These are phyloP conservation scores for Hydrozoanthus tunicans DNA, from an alignment of 64 coral and sea anemone species.

Conservation along the genomic window DNA sequence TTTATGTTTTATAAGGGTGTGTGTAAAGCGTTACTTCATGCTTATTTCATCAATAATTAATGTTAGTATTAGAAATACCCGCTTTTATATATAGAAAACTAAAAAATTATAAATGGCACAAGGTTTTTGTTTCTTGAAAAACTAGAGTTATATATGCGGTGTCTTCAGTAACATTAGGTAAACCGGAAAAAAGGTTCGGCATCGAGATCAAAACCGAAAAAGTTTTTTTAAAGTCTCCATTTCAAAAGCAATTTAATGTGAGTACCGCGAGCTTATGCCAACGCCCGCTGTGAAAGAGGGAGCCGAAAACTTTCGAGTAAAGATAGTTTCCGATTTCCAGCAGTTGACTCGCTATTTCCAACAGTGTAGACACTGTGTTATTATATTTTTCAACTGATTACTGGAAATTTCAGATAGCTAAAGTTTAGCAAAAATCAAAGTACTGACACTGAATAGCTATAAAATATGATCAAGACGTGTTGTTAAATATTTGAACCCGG, in stretches of 20 bases:
- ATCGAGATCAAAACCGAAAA: neutral
- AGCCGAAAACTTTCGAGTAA: constrained; percentile 20
- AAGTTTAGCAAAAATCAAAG: neutral
- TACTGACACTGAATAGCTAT: neutral
- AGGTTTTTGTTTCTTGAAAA: too few species aligned
- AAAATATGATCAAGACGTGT: neutral
- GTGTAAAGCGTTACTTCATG: too few species aligned
- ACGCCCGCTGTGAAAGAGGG: neutral
- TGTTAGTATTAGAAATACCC: too few species aligned
- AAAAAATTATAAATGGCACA: too few species aligned
- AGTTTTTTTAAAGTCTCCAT: neutral
- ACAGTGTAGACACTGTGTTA: neutral
- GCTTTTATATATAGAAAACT: too few species aligned
- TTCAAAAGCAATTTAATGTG: neutral
- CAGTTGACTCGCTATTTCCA: constrained; percentile 22
- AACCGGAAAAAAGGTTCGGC: neutral
- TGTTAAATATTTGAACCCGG: neutral
- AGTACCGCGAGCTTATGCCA: neutral
- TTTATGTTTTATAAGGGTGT: too few species aligned
- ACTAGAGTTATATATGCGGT: too few species aligned
- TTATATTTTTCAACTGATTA: constrained; percentile 10
- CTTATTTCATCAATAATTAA: too few species aligned
- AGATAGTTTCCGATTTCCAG: constrained; percentile 53
- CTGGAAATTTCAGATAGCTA: neutral
- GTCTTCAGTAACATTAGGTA: too few species aligned